These are phyloP conservation scores for Noctua pronuba DNA, from an alignment of 2,888 invertebrate species.

Conservation along the genomic window DNA sequence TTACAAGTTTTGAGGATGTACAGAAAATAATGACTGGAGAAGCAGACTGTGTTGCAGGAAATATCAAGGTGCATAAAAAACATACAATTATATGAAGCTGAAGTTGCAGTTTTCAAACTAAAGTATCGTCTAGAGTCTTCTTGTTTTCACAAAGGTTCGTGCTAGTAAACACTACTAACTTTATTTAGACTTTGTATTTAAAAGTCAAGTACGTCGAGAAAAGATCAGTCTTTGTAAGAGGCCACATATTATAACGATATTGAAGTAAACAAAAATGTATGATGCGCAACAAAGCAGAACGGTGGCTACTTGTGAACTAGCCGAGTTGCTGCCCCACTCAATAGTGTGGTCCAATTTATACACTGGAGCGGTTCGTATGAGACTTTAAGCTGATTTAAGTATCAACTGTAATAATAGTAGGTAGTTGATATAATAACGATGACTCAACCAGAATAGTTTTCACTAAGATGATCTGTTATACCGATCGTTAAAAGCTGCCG, in stretches of 20 bases:
- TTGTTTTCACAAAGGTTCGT: background rate
- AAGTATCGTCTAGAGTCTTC: background rate
- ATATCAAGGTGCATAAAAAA: background rate
- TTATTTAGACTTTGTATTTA: background rate
- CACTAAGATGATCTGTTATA: background rate
- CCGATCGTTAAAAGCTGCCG: background rate
- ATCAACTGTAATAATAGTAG: background rate
- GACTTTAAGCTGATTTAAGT: background rate
- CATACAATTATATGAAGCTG: background rate
- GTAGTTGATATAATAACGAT: background rate
- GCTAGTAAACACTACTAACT: background rate
- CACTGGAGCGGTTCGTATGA: background rate
- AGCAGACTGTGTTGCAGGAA: background rate
- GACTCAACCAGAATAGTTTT: background rate
- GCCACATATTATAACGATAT: constrained; percentile 6
- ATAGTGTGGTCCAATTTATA: background rate
- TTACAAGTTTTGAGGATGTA: constrained; percentile 13
- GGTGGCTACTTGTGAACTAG: constrained; percentile 39
- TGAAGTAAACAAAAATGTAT: constrained; percentile 22
- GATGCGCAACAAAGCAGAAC: constrained; percentile 39
- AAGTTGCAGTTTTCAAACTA: background rate
- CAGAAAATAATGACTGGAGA: constrained; percentile 25
- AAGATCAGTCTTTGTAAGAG: background rate
- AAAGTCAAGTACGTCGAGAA: background rate
- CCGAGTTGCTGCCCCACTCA: constrained; percentile 24